A percentile compares a stretch with the other conserved stretches of the same genome.
phyloP scores from a whole-genome alignment of 2,113 vertebrate genomes.

The Ptilonorhynchus violaceus region DNA sequence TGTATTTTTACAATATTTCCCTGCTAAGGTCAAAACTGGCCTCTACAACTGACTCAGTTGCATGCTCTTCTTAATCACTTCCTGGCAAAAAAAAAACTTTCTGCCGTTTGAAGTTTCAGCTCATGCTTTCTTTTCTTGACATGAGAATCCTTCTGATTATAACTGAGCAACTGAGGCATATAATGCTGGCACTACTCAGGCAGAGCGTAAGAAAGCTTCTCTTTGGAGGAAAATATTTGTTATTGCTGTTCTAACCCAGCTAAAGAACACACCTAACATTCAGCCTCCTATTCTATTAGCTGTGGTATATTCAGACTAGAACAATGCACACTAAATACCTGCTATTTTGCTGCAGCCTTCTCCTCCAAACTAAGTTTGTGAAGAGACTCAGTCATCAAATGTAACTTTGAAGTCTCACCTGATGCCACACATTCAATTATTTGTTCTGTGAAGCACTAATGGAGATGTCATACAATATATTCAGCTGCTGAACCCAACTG shows the following conservation, averaged over 20 bases:
- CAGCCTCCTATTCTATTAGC: neutral
- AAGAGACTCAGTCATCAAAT: neutral
- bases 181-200: neutral
- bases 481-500: neutral
- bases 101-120: neutral
- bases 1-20: neutral
- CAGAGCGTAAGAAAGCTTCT: neutral
- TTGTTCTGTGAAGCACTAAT: slow-evolving; percentile 23
- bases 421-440: neutral
- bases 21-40: neutral
- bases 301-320: neutral
- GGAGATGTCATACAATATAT: neutral
- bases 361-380: neutral
- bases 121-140: neutral
- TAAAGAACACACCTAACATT: neutral
- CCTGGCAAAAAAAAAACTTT: neutral
- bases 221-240: neutral
- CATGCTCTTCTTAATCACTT: neutral
- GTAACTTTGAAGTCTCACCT: neutral
- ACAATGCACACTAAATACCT: neutral
- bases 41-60: neutral
- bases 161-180: neutral
- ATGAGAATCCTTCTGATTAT: neutral
- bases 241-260: neutral
- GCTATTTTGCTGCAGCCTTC: neutral